Base-by-base conservation (phyloP, 2,113 vertebrate species). In the Corythaeola cristata region DNA sequence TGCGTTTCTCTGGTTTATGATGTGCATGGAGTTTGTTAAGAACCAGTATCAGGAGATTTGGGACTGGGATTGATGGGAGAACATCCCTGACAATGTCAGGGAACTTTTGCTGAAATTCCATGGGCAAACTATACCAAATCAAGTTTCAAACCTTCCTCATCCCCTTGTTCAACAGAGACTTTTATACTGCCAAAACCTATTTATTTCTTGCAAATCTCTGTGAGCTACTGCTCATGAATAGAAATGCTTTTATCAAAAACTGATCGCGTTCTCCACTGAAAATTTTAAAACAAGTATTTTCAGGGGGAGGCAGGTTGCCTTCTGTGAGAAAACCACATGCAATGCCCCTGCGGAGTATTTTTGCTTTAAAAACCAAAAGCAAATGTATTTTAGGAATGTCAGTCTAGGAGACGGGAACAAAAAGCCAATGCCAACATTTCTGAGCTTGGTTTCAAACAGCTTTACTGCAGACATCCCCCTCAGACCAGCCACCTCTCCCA, bases 191-290 rank as follows among this genome's bases (percentile, higher is more conserved):
- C 95, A 93, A 94, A 97, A 89, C 80, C 85, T 93, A 90, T 96
- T 94, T 95, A 92, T 95, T 96, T 56, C 89, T 92, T 87, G 83
- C 80, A 94, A 86, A 95, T 95, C 90, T 95, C 93, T 58, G 44
- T 15, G 69, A 96, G 93, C 83, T 90, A 35, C 88, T 84, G 94
- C 92, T 94, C 92, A 90, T 94, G 93, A 93, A 96, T 95, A 95
- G 96, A 96, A 96, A 96, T 90, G 85, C 76, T 92, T 87, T 89
- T 89, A 95, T 96, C 86, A 94, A 92, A 95, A 96, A 83, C 80
- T 18, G 49, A 5, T 74, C 7, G 6, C 30, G 7, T 95, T 95
- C 77, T 88, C 90, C 93, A 87, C 73, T 68, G 80, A 92, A 96
- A 94, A 92, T 86, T 78, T 81, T 89, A 88, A 92, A 95, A 87